phyloP scores from a whole-genome alignment of 1,140 invertebrate species.

The Eulimnadia texana region DNA sequence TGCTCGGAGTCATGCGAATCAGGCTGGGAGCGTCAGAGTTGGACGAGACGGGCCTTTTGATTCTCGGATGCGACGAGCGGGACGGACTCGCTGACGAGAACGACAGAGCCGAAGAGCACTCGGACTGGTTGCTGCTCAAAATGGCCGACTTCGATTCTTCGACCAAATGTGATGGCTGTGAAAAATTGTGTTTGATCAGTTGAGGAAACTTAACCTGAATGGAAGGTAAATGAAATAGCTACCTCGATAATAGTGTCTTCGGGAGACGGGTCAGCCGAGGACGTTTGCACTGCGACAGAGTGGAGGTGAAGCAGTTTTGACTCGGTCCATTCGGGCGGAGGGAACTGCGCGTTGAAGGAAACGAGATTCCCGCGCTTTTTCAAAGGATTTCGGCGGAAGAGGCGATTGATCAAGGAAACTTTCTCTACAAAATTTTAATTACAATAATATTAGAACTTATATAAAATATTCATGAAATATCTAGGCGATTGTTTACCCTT shows the following conservation, averaged over 20 bases:
- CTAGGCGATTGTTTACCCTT: slow-evolving; percentile 3
- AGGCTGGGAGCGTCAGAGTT: slow-evolving; percentile 2
- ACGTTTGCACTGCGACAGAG: slow-evolving; percentile 13
- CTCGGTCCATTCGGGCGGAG: slow-evolving; percentile 16
- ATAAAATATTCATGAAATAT: too few species aligned
- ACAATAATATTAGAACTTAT: not conserved
- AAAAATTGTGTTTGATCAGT: too few species aligned
- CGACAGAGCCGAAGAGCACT: slow-evolving; percentile 10
- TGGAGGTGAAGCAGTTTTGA: slow-evolving; percentile 13
- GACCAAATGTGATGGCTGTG: not conserved
- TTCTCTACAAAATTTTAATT: slow-evolving; percentile 9
- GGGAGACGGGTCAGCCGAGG: not conserved
- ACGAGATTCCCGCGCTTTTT: slow-evolving; percentile 11
- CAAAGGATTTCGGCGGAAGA: slow-evolving; percentile 11
- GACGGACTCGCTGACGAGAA: slow-evolving; percentile 11
- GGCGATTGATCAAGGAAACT: slow-evolving; percentile 13
- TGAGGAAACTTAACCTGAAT: too few species aligned
- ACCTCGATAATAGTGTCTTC: slow-evolving; percentile 10
- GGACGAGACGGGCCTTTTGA: not conserved
- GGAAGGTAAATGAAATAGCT: not conserved
- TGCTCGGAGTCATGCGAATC: not conserved
- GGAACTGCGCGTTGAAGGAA: slow-evolving; percentile 15
- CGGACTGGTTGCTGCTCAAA: slow-evolving; percentile 6
- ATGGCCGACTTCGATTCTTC: slow-evolving; percentile 1
- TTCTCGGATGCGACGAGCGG: slow-evolving; percentile 3